A percentile compares a stretch with the other conserved stretches of the same genome.
These are phyloP conservation scores for Polypedilum vanderplanki DNA, from an alignment of 1,140 invertebrate species.

Conservation along the genomic window DNA sequence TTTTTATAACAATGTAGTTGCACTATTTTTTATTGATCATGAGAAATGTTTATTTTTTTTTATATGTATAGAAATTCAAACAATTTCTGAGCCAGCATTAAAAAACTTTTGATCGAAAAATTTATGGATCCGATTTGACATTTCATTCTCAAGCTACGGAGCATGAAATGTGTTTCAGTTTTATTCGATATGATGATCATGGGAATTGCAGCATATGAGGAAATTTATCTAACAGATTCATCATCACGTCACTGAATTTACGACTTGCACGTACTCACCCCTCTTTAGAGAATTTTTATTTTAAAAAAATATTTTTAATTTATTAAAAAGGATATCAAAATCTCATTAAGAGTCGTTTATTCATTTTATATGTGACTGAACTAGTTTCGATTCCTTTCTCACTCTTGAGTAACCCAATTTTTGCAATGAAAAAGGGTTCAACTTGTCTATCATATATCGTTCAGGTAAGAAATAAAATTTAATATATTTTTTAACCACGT, in stretches of 20 bases:
- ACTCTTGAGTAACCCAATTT: background rate
- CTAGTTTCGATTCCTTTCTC: background rate
- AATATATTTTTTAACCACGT: too few relatives aligned
- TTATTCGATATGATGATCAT: too few relatives aligned
- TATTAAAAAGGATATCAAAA: constrained; percentile 29
- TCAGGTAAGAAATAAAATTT: too few relatives aligned
- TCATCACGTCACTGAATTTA: background rate
- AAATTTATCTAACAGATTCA: too few relatives aligned
- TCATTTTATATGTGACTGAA: background rate
- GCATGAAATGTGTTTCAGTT: background rate
- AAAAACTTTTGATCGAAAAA: too few relatives aligned
- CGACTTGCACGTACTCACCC: background rate
- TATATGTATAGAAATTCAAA: background rate
- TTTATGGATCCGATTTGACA: too few relatives aligned
- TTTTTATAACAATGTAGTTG: background rate
- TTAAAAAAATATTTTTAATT: background rate
- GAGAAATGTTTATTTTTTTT: background rate
- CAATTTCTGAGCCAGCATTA: background rate
- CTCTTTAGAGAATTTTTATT: background rate
- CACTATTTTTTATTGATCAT: constrained; percentile 11
- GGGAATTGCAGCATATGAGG: too few relatives aligned
- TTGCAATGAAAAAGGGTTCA: constrained; percentile 17
- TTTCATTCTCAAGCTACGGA: background rate
- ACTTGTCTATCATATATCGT: background rate
- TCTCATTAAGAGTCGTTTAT: background rate